Conservation (phyloP, 1,140 invertebrate species). For the Meteorus sp. region DNA sequence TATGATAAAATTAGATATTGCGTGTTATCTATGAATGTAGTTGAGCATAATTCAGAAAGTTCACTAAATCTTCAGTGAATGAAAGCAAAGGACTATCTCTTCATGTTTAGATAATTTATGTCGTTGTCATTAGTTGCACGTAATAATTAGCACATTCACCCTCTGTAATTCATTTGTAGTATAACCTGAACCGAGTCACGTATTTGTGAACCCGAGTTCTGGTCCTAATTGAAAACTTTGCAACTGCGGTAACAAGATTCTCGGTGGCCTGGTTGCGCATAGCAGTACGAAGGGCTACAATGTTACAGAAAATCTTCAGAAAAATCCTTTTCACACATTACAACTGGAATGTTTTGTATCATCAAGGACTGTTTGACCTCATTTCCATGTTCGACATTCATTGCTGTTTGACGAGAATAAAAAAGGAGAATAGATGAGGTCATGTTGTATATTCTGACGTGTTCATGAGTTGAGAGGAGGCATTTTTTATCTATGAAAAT, state of each 20-base stretch:
- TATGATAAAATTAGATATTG: too few relatives aligned
- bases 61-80: too few relatives aligned
- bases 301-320: background rate
- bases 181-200: background rate
- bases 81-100: too few relatives aligned
- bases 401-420: background rate
- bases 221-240: slow-evolving; percentile 19
- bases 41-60: too few relatives aligned
- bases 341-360: too few relatives aligned
- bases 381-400: background rate
- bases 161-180: background rate
- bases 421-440: background rate
- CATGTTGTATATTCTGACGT: background rate
- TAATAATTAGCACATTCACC: slow-evolving; percentile 16
- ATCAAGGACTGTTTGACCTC: too few relatives aligned
- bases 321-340: background rate
- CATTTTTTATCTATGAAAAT: background rate
- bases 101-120: too few relatives aligned
- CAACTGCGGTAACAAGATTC: slow-evolving; percentile 9
- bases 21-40: too few relatives aligned
- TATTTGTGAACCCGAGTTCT: slow-evolving; percentile 12
- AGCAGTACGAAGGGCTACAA: background rate
- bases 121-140: too few relatives aligned
- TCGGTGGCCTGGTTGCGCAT: background rate
- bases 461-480: too few relatives aligned